Base-by-base conservation (phyloP, 2,888 invertebrate genomes). In the Noctua janthe region DNA sequence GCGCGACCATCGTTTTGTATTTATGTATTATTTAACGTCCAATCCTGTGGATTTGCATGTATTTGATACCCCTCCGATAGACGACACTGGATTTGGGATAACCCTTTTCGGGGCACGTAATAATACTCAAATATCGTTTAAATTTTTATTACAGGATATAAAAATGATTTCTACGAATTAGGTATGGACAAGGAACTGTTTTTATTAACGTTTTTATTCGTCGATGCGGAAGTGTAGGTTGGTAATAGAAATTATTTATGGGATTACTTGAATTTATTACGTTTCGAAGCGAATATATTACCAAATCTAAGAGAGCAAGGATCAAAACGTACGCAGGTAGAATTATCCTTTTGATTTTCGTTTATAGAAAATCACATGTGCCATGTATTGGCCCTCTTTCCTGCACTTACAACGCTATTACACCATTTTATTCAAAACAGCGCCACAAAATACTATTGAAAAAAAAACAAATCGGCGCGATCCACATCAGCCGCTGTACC, bases 21-120 rank as follows among this genome's bases (percentile, higher is more conserved):
- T 95, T 96, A 96, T 96, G 94, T 95, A 95, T 96, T 96, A 96
- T 96, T 95, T 95, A 95, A 96, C 94, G 94, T 93, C 91, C 93
- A 92, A 86, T 91, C 91, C 89, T 85, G 88, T 92, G 94, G 95
- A 96, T 96, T 94, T 95, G 95, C 95, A 94, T 95, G 93, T 94
- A 95, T 94, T 94, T 92, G 89, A 90, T 91, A 89, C 89, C 91
- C 89, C 86, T 90, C 81, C 84, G 81, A 90, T 90, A 88, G 90
- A 87, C 87, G 89, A 89, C 89, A 91, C 90, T 92, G 92, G 91
- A 92, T 93, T 94, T 89, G 87, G 91, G 91, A 88, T 88, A 90
- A 91, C 92, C 92, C 90, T 92, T 93, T 93, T 91, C 83, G 87
- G 91, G 90, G 83, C 90, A 90, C 89, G 92, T 92, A 92, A 90